Evolutionary conservation across 2,888 invertebrate species (phyloP), one percentile per base, ranked within the genome.

Genomic region (Spodoptera littoralis): DNA sequence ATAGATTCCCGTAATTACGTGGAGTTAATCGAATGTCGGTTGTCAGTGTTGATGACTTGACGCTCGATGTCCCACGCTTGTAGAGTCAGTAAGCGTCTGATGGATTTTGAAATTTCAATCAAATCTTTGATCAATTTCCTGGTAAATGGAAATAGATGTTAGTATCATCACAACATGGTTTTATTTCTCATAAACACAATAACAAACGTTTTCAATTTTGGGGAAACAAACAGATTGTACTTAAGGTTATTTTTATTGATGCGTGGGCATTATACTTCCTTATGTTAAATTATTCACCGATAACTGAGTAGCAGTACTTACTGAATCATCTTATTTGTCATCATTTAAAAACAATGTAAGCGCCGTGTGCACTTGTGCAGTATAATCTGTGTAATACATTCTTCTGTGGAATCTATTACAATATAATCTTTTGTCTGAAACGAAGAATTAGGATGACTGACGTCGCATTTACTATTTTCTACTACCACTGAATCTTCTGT

Each of bases 1-100:
- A 57, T 71, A 64, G 76, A 65, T 48, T 44, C 43, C 41, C 47
- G 65, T 60, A 44, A 71, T 64, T 59, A 71, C 56, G 24, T 42
- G 3, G 44, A 71, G 71, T 71, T 76, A 71, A 76, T 71, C 47
- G 72, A 76, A 76, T 71, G 73, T 71, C 72, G 47, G 47, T 44
- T 53, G 48, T n/a, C 44, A 27, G 46, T 50, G 65, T 52, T 74
- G 70, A 74, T 61, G 43, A 43, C n/a, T 56, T 74, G 60, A 50
- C 53, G 47, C 27, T 73, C 50, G 43, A 50, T 49, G 27, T 49
- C 13, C 30, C n/a, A 43, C 44, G 64, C 46, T 52, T 30, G 22
- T 3, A 27, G 41, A 43, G 36, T 18, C 51, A 51, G 22, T 51
- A 51, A 13, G 43, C 18, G 43, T 22, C 24, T 54, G 50, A 56